Conservation (phyloP, 2,797 vertebrate genomes). For the Scyliorhinus canicula region DNA sequence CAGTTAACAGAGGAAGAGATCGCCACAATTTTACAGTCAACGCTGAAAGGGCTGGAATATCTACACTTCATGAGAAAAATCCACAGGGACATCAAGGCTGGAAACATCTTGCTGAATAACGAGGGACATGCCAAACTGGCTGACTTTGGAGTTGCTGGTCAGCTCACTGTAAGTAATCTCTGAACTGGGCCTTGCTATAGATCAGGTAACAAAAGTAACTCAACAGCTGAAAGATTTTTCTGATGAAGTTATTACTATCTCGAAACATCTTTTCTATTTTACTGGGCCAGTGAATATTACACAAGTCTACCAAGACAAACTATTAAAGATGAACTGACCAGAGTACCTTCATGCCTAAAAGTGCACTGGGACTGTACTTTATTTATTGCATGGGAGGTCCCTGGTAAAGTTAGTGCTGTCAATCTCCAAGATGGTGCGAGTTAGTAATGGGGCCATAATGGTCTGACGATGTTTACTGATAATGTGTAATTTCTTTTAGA, state of each 20-base stretch:
- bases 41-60: constrained; percentile 85
- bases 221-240: not conserved
- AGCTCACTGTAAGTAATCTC: constrained; percentile 75
- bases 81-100: constrained; percentile 93
- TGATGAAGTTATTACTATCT: not conserved
- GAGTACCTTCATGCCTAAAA: not conserved
- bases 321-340: not conserved
- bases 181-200: not conserved
- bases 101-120: constrained; percentile 86
- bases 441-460: not conserved
- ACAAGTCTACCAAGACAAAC: not conserved
- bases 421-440: not conserved
- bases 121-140: constrained; percentile 92
- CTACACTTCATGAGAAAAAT: constrained; percentile 98
- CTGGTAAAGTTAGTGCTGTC: not conserved
- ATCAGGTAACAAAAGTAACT: not conserved
- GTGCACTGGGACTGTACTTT: too few species aligned
- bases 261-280: not conserved
- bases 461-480: not conserved
- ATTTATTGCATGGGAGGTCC: not conserved
- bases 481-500: not conserved
- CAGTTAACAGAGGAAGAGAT: constrained; percentile 90
- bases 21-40: constrained; percentile 78
- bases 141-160: constrained; percentile 91
- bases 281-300: not conserved